A percentile compares a stretch with the other conserved stretches of the same genome.
Conservation (phyloP, 1,140 invertebrate species). For the Halictus rubicundus region DNA sequence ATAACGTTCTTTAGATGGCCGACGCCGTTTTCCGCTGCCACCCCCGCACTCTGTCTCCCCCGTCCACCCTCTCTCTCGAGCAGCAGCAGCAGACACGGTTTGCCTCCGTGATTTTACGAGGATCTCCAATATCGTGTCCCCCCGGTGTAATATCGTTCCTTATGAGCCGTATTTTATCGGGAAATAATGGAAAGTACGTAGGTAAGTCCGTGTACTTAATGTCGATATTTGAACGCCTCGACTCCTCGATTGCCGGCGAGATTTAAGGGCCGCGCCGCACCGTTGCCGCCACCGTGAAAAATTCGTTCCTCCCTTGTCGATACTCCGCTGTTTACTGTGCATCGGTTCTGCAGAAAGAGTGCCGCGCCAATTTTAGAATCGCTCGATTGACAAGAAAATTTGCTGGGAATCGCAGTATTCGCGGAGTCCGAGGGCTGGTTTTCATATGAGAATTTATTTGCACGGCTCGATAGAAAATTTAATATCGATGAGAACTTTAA, state of each 20-base stretch:
- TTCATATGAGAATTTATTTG: too few species aligned
- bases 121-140: conserved; percentile 37
- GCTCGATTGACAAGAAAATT: too few species aligned
- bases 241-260: background rate
- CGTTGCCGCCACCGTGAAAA: background rate
- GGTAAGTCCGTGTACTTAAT: conserved; percentile 43
- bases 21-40: too few species aligned
- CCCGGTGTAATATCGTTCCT: conserved; percentile 26
- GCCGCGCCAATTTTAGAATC: too few species aligned
- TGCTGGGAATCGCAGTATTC: too few species aligned
- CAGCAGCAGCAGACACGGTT: background rate
- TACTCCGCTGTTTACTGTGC: background rate
- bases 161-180: conserved; percentile 38
- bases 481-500: too few species aligned
- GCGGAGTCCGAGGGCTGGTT: too few species aligned
- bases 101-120: conserved; percentile 21
- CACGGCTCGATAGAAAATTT: too few species aligned
- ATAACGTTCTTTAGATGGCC: conserved; percentile 31
- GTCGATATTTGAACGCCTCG: conserved; percentile 22
- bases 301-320: background rate
- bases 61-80: too few species aligned
- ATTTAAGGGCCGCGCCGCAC: conserved; percentile 10
- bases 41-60: too few species aligned
- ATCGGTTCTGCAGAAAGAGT: background rate
- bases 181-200: conserved; percentile 41